Evolutionary conservation across 2,113 vertebrate species (phyloP).

Genomic region (Hippocampus comes): DNA sequence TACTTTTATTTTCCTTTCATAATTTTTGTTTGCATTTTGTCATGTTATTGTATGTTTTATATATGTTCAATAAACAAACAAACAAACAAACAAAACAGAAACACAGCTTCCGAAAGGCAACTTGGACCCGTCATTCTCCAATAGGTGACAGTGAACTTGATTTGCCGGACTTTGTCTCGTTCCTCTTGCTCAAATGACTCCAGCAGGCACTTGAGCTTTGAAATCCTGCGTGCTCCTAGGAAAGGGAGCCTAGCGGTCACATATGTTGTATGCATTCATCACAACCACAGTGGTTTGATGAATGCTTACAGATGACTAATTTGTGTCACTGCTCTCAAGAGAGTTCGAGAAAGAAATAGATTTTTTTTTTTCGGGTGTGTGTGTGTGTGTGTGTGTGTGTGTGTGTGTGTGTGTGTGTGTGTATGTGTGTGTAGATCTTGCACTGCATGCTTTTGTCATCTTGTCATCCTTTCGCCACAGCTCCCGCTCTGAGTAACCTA

Average conservation of each 20-base stretch:
- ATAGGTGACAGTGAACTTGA: constrained; percentile 46
- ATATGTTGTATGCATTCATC: constrained; percentile 57
- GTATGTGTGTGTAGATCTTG: constrained; percentile 7
- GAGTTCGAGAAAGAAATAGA: constrained; percentile 5
- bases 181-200: constrained; percentile 49
- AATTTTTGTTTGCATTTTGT: too few relatives aligned
- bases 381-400: too few relatives aligned
- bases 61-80: too few relatives aligned
- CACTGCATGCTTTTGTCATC: constrained; percentile 25
- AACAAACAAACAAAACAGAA: too few relatives aligned
- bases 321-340: constrained; percentile 45
- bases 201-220: constrained; percentile 53
- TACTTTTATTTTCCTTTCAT: too few relatives aligned
- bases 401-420: too few relatives aligned
- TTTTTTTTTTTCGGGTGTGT: constrained; percentile 17
- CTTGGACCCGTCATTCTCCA: constrained; percentile 39
- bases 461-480: constrained; percentile 10
- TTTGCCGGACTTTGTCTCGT: constrained; percentile 52
- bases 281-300: constrained; percentile 36
- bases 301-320: constrained; percentile 60
- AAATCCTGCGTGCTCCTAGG: constrained; percentile 40
- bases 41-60: too few relatives aligned
- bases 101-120: constrained; percentile 7
- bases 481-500: constrained; percentile 10
- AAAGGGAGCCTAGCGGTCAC: constrained; percentile 52